Base-by-base conservation (phyloP, 2,888 invertebrate species). In the Arge pagana region DNA sequence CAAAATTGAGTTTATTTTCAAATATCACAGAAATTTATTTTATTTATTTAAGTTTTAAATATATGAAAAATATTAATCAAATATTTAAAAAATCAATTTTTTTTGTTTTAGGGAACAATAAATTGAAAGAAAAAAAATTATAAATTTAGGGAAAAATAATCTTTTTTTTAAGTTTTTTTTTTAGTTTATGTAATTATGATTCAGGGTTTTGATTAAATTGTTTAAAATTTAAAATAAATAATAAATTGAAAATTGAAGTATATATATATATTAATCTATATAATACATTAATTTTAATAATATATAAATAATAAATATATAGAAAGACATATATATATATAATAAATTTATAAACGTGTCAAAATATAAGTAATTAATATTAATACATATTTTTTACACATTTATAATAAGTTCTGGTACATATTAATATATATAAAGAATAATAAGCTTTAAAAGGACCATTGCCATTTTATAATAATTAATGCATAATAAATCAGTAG, bases 131-230 rank as follows among this genome's bases (percentile, higher is more conserved):
- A 41, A 48, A 50, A 48, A 48, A 52, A 40, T 43, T 45, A 50
- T 18, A 19, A 53, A 43, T 43, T 54, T 15, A 53, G 41, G 41
- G 37, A 35, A 54, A 48, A 53, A 48, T 45, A 43, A 45, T 48
- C 49, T 52, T 54, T 54, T 52, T 48, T 48, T 54, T 51, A 53
- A 56, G 18, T 57, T 56, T 66, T 77, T 74, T 77, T 53, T 77
- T 77, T 70, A 75, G 77, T 77, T 77, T 77, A 78, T 45, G 33
- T 35, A 10, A 11, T 24, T 35, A 54, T 43, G 23, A 37, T 8
- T n/a, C n/a, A n/a, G n/a, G n/a, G n/a, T n/a, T n/a, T n/a, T n/a
- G n/a, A n/a, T n/a, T n/a, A n/a, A n/a, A n/a, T n/a, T n/a, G n/a
- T n/a, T n/a, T n/a, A n/a, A n/a, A n/a, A n/a, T 30, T 10, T 39